phyloP scores from a whole-genome alignment of 2,113 vertebrate species.

The Salminus brasiliensis region DNA sequence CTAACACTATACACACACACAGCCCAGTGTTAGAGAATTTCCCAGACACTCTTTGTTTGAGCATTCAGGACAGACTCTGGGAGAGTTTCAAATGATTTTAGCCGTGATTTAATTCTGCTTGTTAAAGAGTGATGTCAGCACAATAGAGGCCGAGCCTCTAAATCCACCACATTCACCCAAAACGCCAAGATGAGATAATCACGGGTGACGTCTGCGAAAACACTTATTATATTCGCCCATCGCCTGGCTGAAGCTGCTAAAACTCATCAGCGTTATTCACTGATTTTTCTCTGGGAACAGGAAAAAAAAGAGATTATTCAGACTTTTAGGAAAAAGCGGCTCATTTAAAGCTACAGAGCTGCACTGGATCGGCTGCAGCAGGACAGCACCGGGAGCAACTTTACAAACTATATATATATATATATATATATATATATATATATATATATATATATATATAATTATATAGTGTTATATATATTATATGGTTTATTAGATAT shows the following conservation, averaged over 20 bases:
- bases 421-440: too few relatives aligned
- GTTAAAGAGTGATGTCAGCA: slow-evolving; percentile 84
- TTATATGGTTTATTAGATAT: too few relatives aligned
- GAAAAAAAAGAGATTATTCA: slow-evolving; percentile 51
- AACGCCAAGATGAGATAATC: slow-evolving; percentile 87
- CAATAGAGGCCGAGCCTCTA: slow-evolving; percentile 86
- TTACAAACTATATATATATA: too few relatives aligned
- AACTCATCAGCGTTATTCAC: slow-evolving; percentile 88
- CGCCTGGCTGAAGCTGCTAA: slow-evolving; percentile 91
- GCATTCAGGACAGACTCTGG: slow-evolving; percentile 73
- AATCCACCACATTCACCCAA: slow-evolving; percentile 92
- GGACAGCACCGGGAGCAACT: neutral
- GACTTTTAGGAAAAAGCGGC: slow-evolving; percentile 71
- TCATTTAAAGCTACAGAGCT: slow-evolving; percentile 69
- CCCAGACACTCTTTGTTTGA: slow-evolving; percentile 75
- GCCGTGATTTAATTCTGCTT: slow-evolving; percentile 81
- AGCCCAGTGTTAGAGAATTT: slow-evolving; percentile 52
- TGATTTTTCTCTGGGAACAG: slow-evolving; percentile 71
- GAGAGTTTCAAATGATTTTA: slow-evolving; percentile 81
- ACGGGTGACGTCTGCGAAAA: slow-evolving; percentile 86
- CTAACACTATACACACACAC: slow-evolving; percentile 50
- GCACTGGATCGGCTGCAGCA: slow-evolving; percentile 54
- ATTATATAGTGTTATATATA: too few relatives aligned
- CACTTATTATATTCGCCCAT: slow-evolving; percentile 93
- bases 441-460: too few relatives aligned